Evolutionary conservation across 2,113 vertebrate species (phyloP).

Genomic region (Chinchilla lanigera): DNA sequence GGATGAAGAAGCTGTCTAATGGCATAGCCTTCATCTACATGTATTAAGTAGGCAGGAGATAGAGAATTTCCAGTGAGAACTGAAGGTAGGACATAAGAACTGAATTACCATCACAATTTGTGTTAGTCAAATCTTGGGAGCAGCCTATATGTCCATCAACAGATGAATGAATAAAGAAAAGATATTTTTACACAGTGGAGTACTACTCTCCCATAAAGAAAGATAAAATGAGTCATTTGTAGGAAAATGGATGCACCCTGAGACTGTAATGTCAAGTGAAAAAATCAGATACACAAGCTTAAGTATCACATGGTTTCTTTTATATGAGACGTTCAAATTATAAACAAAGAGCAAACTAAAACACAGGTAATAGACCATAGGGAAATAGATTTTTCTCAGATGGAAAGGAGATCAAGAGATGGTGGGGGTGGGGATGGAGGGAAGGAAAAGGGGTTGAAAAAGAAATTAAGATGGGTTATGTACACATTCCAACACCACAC

Average conservation of each 20-base stretch:
- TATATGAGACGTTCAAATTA: background rate
- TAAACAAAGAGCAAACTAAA: background rate
- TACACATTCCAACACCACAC: background rate
- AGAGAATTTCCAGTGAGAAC: background rate
- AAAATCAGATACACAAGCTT: background rate
- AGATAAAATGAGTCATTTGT: background rate
- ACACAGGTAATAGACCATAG: background rate
- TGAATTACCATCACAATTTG: background rate
- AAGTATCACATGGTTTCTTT: background rate
- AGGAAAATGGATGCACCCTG: background rate
- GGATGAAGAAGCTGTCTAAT: background rate
- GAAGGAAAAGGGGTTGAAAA: background rate
- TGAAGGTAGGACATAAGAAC: background rate
- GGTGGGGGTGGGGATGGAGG: background rate
- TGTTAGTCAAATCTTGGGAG: background rate
- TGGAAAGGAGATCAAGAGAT: background rate
- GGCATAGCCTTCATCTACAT: background rate
- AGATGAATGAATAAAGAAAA: background rate
- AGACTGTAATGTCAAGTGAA: background rate
- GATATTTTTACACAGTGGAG: background rate
- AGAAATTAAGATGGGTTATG: background rate
- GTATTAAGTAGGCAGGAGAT: background rate
- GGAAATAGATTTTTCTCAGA: background rate
- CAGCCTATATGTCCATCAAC: background rate
- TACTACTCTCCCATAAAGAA: background rate